These are phyloP conservation scores for Enteromius thamalakanensis DNA, from an alignment of 2,797 vertebrate genomes.

Conservation along the genomic window DNA sequence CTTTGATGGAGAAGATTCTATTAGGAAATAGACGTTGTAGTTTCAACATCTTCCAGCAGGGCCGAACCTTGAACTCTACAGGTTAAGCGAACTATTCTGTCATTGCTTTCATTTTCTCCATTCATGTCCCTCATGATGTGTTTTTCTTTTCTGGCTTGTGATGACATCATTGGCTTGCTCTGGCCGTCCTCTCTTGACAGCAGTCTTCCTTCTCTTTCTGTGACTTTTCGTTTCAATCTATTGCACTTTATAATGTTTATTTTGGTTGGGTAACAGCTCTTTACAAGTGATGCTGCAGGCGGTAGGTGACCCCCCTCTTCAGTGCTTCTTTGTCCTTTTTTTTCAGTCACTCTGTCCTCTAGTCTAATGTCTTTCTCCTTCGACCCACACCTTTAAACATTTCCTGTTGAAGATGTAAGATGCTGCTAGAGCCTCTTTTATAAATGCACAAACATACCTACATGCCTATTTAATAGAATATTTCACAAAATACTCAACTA, in stretches of 20 bases:
- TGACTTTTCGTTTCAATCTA: conserved; percentile 49
- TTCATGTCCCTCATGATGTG: conserved; percentile 21
- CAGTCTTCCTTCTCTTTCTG: conserved; percentile 19
- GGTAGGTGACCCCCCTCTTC: conserved; percentile 54
- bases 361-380: conserved; percentile 18
- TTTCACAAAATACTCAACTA: neutral
- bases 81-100: neutral
- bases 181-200: conserved; percentile 47
- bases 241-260: conserved; percentile 57
- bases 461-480: neutral
- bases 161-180: conserved; percentile 54
- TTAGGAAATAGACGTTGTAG: neutral
- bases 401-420: conserved; percentile 27
- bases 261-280: conserved; percentile 55
- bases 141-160: conserved; percentile 31
- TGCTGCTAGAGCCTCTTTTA: neutral
- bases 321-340: conserved; percentile 35
- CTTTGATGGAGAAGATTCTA: neutral
- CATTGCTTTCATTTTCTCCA: neutral
- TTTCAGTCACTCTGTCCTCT: conserved; percentile 48
- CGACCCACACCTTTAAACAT: neutral
- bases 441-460: neutral
- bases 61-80: neutral
- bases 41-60: neutral
- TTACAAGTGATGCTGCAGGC: conserved; percentile 50